Conservation (phyloP, 2,888 invertebrate genomes). For the Scaptodrosophila latifasciaeformis region DNA sequence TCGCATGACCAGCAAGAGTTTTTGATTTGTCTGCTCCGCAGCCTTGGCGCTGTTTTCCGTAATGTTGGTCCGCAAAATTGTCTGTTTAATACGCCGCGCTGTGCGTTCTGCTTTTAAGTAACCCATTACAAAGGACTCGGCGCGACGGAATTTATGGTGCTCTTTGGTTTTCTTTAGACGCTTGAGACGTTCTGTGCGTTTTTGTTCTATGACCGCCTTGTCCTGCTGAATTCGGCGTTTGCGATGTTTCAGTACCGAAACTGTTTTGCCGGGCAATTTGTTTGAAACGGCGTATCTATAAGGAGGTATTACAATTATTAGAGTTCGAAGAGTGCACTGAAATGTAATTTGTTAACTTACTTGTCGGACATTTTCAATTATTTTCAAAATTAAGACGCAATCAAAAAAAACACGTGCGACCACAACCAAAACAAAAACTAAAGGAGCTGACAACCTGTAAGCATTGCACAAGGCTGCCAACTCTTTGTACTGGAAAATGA, state of each 20-base stretch:
- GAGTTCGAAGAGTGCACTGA: too few relatives aligned
- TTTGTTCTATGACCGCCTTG: slow-evolving; percentile 68
- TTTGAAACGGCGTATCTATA: slow-evolving; percentile 75
- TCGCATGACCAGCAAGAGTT: slow-evolving; percentile 71
- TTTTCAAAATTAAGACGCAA: slow-evolving; percentile 17
- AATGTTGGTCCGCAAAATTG: slow-evolving; percentile 61
- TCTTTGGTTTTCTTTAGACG: slow-evolving; percentile 52
- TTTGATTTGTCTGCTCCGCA: slow-evolving; percentile 61
- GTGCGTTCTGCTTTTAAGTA: slow-evolving; percentile 73
- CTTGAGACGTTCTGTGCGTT: slow-evolving; percentile 62
- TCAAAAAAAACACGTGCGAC: slow-evolving; percentile 49
- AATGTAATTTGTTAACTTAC: slow-evolving; percentile 42
- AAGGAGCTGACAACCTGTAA: slow-evolving; percentile 28
- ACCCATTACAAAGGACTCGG: slow-evolving; percentile 74
- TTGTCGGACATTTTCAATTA: slow-evolving; percentile 67
- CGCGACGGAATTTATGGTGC: slow-evolving; percentile 72
- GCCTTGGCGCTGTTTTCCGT: slow-evolving; percentile 46
- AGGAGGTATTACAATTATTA: too few relatives aligned
- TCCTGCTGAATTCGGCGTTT: slow-evolving; percentile 72
- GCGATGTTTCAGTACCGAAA: slow-evolving; percentile 74
- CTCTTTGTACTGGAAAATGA: not conserved
- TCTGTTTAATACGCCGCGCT: slow-evolving; percentile 65
- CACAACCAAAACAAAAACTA: slow-evolving; percentile 58
- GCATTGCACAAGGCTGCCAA: not conserved
- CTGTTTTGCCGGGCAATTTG: slow-evolving; percentile 74